Conservation (phyloP, 2,113 vertebrate species). For the Odocoileus hemionus region DNA sequence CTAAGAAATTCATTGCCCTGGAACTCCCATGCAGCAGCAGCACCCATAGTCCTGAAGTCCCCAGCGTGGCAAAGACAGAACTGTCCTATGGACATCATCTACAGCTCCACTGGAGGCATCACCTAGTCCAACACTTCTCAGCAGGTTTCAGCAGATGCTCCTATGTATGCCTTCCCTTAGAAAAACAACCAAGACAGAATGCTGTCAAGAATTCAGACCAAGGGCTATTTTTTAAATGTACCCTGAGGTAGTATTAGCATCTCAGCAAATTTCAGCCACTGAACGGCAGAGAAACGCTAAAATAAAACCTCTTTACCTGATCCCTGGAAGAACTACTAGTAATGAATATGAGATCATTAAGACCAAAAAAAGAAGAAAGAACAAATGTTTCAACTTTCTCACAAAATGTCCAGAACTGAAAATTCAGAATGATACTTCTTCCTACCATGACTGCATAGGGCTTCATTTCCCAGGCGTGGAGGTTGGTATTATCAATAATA, state of each 20-base stretch:
- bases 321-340: background rate
- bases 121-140: background rate
- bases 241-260: background rate
- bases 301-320: background rate
- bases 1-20: background rate
- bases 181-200: background rate
- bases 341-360: constrained; percentile 2
- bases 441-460: constrained; percentile 86
- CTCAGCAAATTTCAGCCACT: background rate
- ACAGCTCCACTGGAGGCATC: background rate
- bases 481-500: constrained; percentile 88
- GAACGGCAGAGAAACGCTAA: background rate
- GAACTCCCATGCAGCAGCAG: background rate
- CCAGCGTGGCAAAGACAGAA: background rate
- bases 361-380: constrained; percentile 12
- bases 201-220: background rate
- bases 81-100: background rate
- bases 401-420: constrained; percentile 49
- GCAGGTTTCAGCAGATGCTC: background rate
- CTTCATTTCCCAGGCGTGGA: constrained; percentile 89
- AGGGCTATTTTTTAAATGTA: background rate
- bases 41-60: background rate
- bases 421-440: constrained; percentile 72
- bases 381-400: constrained; percentile 45
- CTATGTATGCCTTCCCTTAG: background rate